phyloP scores from a whole-genome alignment of 2,797 vertebrate genomes.

The Scyliorhinus canicula region DNA sequence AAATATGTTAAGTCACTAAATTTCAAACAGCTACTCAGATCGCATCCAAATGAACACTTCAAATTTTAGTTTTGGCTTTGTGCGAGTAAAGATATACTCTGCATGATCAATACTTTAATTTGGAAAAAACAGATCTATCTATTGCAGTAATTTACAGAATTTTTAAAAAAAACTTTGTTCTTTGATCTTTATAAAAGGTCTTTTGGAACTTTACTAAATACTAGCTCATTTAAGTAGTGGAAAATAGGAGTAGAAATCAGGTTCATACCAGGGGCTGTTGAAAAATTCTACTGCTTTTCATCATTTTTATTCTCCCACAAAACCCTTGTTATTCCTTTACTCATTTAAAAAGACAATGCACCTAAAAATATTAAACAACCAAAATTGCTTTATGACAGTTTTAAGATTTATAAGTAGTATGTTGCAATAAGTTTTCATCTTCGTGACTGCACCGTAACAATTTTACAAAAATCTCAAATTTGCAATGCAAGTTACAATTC shows the following conservation, averaged over 20 bases:
- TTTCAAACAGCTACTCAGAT: not conserved
- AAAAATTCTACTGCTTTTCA: not conserved
- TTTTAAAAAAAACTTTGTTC: not conserved
- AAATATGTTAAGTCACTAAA: not conserved
- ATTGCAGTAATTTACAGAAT: not conserved
- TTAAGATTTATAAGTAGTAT: not conserved
- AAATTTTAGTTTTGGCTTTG: not conserved
- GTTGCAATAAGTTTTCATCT: not conserved
- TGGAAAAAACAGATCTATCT: not conserved
- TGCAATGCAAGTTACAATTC: not conserved
- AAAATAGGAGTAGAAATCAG: not conserved
- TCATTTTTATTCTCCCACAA: not conserved
- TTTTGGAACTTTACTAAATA: not conserved
- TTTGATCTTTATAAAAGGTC: not conserved
- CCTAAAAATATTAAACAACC: not conserved
- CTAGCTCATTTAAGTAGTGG: not conserved
- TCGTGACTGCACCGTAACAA: not conserved
- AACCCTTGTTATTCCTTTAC: not conserved
- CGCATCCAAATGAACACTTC: not conserved
- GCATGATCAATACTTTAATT: not conserved
- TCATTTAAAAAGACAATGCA: not conserved
- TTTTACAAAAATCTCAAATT: not conserved
- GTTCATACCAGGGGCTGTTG: not conserved
- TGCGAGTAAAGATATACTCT: not conserved
- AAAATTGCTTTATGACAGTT: not conserved